Conservation (phyloP, 2,797 vertebrate genomes). For the Halcyon badia region DNA sequence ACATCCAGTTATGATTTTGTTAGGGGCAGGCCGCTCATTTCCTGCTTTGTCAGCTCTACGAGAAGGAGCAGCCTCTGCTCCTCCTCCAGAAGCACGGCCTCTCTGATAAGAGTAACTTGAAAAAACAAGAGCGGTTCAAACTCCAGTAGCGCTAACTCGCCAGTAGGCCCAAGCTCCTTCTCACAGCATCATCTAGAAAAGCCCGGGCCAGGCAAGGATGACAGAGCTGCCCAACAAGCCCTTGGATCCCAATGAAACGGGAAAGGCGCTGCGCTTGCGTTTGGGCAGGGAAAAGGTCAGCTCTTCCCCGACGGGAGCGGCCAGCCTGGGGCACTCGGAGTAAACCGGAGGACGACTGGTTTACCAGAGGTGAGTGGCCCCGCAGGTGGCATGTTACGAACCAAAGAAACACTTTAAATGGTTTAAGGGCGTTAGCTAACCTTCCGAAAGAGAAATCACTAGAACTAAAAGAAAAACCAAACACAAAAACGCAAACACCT, state of each 20-base stretch:
- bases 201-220: neutral
- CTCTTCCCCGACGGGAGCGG: neutral
- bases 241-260: neutral
- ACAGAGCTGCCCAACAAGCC: neutral
- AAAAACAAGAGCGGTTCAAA: conserved; percentile 69
- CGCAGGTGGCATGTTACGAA: neutral
- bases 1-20: neutral
- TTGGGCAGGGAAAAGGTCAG: neutral
- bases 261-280: neutral
- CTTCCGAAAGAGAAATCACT: neutral
- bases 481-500: rapidly evolving
- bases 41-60: conserved; percentile 55
- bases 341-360: neutral
- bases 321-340: neutral
- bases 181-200: neutral
- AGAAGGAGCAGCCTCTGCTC: neutral
- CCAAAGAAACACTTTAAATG: neutral
- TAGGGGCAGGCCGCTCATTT: neutral
- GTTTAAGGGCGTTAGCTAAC: neutral
- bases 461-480: neutral
- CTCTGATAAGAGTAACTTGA: conserved; percentile 62
- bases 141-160: conserved; percentile 71
- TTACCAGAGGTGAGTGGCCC: neutral
- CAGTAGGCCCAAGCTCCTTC: conserved; percentile 15
- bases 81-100: conserved; percentile 34